phyloP scores from a whole-genome alignment of 2,797 vertebrate genomes.

The Sebastiscus albofasciatus region DNA sequence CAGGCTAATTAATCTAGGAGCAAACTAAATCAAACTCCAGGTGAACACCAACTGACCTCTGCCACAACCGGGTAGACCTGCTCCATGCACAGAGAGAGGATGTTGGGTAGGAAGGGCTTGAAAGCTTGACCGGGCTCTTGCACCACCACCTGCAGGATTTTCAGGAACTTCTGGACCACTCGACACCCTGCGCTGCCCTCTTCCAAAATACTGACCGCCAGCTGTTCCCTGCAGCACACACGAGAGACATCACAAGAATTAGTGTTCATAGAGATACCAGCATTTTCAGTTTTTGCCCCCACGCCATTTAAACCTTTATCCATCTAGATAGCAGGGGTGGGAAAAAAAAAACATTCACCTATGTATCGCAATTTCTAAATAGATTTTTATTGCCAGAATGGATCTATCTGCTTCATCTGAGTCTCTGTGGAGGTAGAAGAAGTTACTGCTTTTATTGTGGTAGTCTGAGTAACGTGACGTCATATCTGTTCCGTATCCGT shows the following conservation, averaged over 20 bases:
- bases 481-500: too few species aligned
- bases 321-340: not conserved
- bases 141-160: slow-evolving; percentile 96
- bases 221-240: slow-evolving; percentile 87
- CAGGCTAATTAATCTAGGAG: not conserved
- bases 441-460: too few species aligned
- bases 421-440: too few species aligned
- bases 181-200: slow-evolving; percentile 95
- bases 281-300: not conserved
- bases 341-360: too few species aligned
- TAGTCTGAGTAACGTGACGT: too few species aligned
- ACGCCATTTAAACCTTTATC: not conserved
- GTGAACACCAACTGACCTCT: slow-evolving; percentile 84
- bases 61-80: slow-evolving; percentile 97
- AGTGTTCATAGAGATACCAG: not conserved
- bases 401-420: too few species aligned
- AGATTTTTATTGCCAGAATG: too few species aligned
- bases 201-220: slow-evolving; percentile 95
- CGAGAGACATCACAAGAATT: slow-evolving; percentile 1
- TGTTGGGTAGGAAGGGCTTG: slow-evolving; percentile 95
- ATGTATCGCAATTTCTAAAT: too few species aligned
- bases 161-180: slow-evolving; percentile 97
- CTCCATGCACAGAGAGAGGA: slow-evolving; percentile 97
- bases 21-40: not conserved
- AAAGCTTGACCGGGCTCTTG: slow-evolving; percentile 98